Evolutionary conservation across 2,113 vertebrate species (phyloP), one percentile per base, ranked within the genome.

Genomic region (Mesitornis unicolor): DNA sequence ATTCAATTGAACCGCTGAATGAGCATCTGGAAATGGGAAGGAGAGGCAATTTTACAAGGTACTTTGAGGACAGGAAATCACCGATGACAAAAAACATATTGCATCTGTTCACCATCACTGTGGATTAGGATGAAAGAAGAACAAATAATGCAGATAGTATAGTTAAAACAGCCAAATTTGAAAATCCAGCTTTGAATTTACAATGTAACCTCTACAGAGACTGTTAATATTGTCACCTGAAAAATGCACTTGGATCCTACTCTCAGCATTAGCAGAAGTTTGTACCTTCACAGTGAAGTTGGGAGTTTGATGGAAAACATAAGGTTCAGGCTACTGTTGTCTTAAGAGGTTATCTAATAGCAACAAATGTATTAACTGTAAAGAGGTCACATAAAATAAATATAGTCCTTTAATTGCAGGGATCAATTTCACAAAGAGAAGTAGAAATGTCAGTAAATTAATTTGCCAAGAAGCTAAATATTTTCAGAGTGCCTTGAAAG

Each of bases 21-120:
- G 31, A 77, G 60, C 85, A 93, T 88, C 90, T 94, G 90, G 90
- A 96, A 91, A 91, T 60, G 26, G 35, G 45, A 87, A 80, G 75
- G 40, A 80, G 48, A 87, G 45, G 36, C 73, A 83, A 70, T 89
- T 95, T 82, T 54, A 74, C 13, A 35, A 80, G 70, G 82, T 80
- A 26, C 29, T 91, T 25, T 70, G 59, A 87, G 88, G 88, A 94
- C 87, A 88, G 92, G 82, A 95, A 89, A 53, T 80, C 36, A 54
- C 56, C 33, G 54, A 51, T 81, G 82, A 67, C 56, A 90, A 85
- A 75, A 68, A 77, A 25, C 24, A 25, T 63, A 7, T 36, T 80
- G 63, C 63, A 60, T 93, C 87, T 83, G 82, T 77, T 95, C 87
- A 43, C 56, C 54, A 65, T 79, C 10, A 0, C 59, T 69, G n/a